These are phyloP conservation scores for Apis mellifera DNA, from an alignment of 1,140 invertebrate genomes.

Conservation along the genomic window DNA sequence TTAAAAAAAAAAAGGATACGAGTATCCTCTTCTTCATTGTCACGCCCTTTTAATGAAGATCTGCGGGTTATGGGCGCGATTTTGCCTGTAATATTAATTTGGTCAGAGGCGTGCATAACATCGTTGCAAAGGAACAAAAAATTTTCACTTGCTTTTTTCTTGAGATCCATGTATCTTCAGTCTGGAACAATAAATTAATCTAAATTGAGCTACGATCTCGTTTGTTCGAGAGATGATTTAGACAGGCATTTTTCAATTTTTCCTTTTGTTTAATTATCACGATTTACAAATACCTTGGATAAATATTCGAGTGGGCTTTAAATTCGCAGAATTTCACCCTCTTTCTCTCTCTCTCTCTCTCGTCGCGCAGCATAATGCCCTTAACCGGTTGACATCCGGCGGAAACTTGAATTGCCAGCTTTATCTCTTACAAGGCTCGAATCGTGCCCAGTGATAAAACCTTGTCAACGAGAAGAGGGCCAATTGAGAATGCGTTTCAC, in stretches of 20 bases:
- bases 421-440: slow-evolving; percentile 18
- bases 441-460: slow-evolving; percentile 7
- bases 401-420: slow-evolving; percentile 13
- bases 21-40: slow-evolving; percentile 35
- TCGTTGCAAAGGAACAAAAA: background rate
- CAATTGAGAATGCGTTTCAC: background rate
- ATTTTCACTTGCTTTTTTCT: background rate
- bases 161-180: too few relatives aligned
- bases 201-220: background rate
- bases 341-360: background rate
- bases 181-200: too few relatives aligned
- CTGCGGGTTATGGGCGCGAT: slow-evolving; percentile 20
- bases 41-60: slow-evolving; percentile 50
- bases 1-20: slow-evolving; percentile 46
- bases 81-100: slow-evolving; percentile 42
- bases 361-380: background rate
- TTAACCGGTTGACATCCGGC: slow-evolving; percentile 46
- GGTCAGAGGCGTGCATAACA: background rate
- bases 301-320: background rate
- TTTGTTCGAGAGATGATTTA: background rate
- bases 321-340: slow-evolving; percentile 4
- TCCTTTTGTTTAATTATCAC: background rate
- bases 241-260: background rate
- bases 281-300: background rate
- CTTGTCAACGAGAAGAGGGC: background rate